Conservation (phyloP, 2,113 vertebrate species). For the Caretta caretta region DNA sequence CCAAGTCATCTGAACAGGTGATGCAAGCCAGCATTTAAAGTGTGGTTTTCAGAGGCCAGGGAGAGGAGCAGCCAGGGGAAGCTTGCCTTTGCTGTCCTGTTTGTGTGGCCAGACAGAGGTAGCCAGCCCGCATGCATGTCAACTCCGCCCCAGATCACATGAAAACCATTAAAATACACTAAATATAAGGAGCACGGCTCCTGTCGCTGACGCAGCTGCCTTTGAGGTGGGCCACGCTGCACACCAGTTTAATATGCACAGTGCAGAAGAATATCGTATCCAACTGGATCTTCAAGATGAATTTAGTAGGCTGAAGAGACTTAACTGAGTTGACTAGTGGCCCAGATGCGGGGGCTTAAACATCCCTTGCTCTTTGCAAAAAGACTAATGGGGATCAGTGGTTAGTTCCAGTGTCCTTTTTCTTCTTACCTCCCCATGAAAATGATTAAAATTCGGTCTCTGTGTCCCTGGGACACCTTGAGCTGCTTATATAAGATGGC, state of each 20-base stretch:
- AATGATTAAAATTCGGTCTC: not conserved
- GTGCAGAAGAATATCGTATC: accelerated
- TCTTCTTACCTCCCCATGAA: slow-evolving; percentile 30
- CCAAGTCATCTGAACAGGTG: not conserved
- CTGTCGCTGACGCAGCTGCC: not conserved
- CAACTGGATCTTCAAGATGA: accelerated
- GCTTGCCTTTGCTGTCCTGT: not conserved
- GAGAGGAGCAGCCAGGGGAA: not conserved
- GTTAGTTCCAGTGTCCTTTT: not conserved
- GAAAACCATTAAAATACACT: not conserved
- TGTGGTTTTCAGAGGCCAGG: accelerated
- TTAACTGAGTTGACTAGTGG: not conserved
- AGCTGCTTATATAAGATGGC: not conserved
- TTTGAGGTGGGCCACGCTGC: not conserved
- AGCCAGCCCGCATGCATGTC: not conserved
- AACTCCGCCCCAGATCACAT: not conserved
- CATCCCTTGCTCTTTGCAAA: slow-evolving; percentile 38
- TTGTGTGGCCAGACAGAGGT: not conserved
- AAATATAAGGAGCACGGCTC: not conserved
- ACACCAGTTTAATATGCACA: not conserved
- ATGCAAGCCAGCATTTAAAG: not conserved
- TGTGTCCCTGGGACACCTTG: not conserved
- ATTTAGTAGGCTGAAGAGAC: not conserved
- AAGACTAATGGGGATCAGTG: slow-evolving; percentile 26
- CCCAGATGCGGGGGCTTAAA: not conserved